These are phyloP conservation scores for Agrotis clavis DNA, from an alignment of 2,888 invertebrate species.

Conservation along the genomic window DNA sequence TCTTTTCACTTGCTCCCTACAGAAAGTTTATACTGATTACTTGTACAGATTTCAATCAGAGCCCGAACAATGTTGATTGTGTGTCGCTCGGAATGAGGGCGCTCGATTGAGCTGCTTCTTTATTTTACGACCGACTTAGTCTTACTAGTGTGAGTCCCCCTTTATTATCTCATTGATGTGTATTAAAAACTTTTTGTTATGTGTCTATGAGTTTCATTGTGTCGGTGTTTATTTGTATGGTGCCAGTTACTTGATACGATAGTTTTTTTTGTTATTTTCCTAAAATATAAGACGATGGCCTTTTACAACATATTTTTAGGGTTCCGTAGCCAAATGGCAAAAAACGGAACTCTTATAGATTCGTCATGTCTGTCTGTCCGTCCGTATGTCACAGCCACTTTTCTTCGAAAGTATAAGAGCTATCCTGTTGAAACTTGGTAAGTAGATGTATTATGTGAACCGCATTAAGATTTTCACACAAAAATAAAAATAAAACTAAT, in stretches of 20 bases:
- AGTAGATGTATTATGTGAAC: too few species aligned
- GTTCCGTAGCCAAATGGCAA: too few species aligned
- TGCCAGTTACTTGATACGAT: constrained; percentile 15
- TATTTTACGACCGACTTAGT: constrained; percentile 58
- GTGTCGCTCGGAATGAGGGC: constrained; percentile 57
- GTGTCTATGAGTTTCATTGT: constrained; percentile 9
- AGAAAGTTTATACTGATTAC: constrained; percentile 72
- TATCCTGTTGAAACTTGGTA: too few species aligned
- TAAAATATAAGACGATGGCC: too few species aligned
- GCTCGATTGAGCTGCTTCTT: constrained; percentile 58
- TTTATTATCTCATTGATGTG: constrained; percentile 33
- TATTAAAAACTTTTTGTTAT: constrained; percentile 7
- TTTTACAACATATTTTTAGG: too few species aligned
- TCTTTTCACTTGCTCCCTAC: constrained; percentile 47
- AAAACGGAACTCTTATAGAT: too few species aligned
- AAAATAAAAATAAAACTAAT: too few species aligned
- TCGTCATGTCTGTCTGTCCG: too few species aligned
- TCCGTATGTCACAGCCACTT: too few species aligned
- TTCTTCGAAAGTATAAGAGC: too few species aligned
- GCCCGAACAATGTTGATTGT: constrained; percentile 70
- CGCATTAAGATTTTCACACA: too few species aligned
- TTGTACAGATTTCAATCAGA: constrained; percentile 80
- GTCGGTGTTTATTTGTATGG: not conserved
- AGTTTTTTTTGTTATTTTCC: constrained; percentile 12
- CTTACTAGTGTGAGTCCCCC: constrained; percentile 27